phyloP scores from a whole-genome alignment of 2,113 vertebrate genomes.

The Protomyctophum bolini region DNA sequence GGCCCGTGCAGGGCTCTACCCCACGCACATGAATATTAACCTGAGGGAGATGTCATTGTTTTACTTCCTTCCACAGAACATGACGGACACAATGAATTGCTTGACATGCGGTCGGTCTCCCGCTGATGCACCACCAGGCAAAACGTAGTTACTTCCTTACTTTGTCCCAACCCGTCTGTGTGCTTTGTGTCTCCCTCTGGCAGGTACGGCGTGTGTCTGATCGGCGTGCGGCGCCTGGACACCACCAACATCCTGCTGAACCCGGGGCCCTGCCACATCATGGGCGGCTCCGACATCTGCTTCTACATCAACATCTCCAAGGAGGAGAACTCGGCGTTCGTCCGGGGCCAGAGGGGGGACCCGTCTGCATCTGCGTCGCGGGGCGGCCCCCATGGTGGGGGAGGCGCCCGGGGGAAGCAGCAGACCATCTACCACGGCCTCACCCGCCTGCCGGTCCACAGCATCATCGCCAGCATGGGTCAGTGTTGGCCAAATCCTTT shows the following conservation, averaged over 20 bases:
- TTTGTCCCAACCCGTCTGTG: not conserved
- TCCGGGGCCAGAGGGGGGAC: conserved; percentile 79
- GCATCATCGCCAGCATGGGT: conserved; percentile 89
- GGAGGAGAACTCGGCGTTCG: conserved; percentile 86
- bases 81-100: no score
- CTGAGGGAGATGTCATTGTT: no score
- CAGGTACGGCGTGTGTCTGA: conserved; percentile 85
- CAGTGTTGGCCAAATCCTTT: conserved; percentile 36
- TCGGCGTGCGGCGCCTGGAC: conserved; percentile 80
- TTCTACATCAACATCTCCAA: conserved; percentile 88
- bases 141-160: no score
- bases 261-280: conserved; percentile 84
- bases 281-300: conserved; percentile 82
- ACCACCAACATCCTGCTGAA: conserved; percentile 84
- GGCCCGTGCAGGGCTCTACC: no score
- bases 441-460: conserved; percentile 84
- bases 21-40: no score
- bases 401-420: conserved; percentile 66
- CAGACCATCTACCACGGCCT: conserved; percentile 84
- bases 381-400: conserved; percentile 53
- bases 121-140: no score
- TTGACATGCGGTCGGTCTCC: not conserved
- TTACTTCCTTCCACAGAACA: no score
- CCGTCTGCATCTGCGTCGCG: conserved; percentile 39
- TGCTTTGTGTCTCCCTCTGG: not conserved